These are phyloP conservation scores for Athrips mouffetella DNA, from an alignment of 2,888 invertebrate species.

Conservation along the genomic window DNA sequence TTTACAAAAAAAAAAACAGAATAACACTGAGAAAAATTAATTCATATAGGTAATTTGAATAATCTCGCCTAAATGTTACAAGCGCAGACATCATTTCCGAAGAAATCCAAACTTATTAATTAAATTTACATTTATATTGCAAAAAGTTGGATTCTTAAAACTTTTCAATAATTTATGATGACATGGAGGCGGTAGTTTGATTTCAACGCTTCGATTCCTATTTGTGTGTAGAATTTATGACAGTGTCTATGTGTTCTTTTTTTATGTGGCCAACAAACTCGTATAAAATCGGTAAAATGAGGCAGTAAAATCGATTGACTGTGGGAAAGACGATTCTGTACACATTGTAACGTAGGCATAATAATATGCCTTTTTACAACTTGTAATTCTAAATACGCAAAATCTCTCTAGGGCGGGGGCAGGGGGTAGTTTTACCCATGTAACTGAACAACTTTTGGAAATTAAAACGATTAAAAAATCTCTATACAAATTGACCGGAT, in stretches of 20 bases:
- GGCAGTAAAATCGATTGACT: slow-evolving; percentile 4
- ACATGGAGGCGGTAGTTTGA: background rate
- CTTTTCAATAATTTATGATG: background rate
- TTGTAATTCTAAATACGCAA: no score
- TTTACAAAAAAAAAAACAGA: background rate
- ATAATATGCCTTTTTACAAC: no score
- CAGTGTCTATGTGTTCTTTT: background rate
- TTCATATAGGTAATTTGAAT: slow-evolving; percentile 2
- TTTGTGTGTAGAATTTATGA: background rate
- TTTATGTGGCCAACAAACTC: slow-evolving; percentile 6
- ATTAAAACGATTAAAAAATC: no score
- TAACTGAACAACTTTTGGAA: no score
- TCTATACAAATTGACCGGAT: no score
- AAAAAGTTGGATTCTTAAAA: background rate
- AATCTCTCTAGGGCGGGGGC: no score
- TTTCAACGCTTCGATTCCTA: background rate
- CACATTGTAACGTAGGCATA: background rate
- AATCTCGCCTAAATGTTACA: background rate
- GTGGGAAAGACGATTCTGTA: slow-evolving; percentile 6
- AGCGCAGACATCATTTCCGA: background rate
- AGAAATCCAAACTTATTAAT: background rate
- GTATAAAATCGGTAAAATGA: slow-evolving; percentile 3
- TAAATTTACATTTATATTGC: background rate
- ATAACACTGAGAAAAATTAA: background rate
- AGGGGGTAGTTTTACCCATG: no score